Percentiles rank a stretch among this genome's conserved stretches.
Conservation (phyloP, 2,113 vertebrate genomes). For the Setophaga coronata region DNA sequence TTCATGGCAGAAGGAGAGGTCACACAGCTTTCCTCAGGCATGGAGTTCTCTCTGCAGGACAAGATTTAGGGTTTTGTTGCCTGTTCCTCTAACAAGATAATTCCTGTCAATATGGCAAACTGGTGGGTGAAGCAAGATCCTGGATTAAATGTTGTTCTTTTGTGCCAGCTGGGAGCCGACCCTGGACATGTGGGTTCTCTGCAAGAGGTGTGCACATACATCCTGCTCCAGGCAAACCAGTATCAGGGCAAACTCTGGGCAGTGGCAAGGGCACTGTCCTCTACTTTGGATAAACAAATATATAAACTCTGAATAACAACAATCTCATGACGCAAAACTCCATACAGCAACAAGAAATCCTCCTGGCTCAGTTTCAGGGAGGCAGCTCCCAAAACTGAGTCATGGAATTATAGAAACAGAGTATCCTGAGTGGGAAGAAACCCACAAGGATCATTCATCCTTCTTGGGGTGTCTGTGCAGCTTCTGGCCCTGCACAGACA, state of each 20-base stretch:
- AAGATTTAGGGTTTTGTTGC: conserved; percentile 27
- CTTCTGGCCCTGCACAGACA: not conserved
- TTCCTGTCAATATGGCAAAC: not conserved
- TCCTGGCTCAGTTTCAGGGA: not conserved
- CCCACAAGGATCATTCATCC: not conserved
- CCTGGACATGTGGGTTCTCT: not conserved
- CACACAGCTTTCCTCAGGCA: not conserved
- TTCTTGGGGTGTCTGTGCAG: too few relatives aligned
- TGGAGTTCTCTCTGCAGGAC: not conserved
- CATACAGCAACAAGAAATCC: not conserved
- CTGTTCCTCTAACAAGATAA: not conserved
- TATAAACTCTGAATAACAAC: not conserved
- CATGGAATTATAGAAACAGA: not conserved
- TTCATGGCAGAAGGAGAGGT: not conserved
- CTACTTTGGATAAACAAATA: not conserved
- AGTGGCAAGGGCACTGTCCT: not conserved
- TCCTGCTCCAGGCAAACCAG: not conserved
- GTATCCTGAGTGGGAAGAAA: not conserved
- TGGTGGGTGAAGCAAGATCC: not conserved
- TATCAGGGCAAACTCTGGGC: not conserved
- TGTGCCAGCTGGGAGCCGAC: not conserved
- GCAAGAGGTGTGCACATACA: not conserved
- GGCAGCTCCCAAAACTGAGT: not conserved
- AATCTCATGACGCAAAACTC: not conserved
- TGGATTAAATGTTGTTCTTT: not conserved